These are phyloP conservation scores for Amphipyra berbera DNA, from an alignment of 2,888 invertebrate genomes.

Conservation along the genomic window DNA sequence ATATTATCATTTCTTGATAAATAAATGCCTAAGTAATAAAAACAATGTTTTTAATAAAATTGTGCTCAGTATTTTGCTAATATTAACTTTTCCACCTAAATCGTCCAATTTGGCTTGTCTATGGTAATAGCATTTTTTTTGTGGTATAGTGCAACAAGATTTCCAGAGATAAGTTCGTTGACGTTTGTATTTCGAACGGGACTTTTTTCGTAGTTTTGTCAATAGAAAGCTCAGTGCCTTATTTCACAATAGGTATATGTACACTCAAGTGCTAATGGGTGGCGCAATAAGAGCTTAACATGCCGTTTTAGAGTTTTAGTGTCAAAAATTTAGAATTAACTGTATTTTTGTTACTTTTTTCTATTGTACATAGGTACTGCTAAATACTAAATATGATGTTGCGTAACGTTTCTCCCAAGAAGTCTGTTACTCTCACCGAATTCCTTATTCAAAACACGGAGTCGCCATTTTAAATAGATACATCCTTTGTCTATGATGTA, in stretches of 20 bases:
- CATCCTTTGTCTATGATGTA: slow-evolving; percentile 56
- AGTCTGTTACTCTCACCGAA: slow-evolving; percentile 47
- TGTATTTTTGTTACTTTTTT: slow-evolving; percentile 8
- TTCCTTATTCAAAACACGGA: slow-evolving; percentile 45
- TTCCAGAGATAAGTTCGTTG: slow-evolving; percentile 21
- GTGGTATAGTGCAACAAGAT: neutral
- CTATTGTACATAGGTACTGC: too few relatives aligned
- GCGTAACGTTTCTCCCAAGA: slow-evolving; percentile 8
- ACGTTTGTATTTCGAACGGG: slow-evolving; percentile 22
- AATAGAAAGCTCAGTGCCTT: slow-evolving; percentile 20
- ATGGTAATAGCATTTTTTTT: neutral
- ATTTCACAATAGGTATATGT: slow-evolving; percentile 21
- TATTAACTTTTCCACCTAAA: neutral
- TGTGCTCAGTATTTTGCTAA: too few relatives aligned
- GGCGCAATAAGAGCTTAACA: slow-evolving; percentile 1
- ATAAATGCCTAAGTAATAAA: too few relatives aligned
- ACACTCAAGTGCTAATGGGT: slow-evolving; percentile 7
- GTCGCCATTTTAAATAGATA: slow-evolving; percentile 46
- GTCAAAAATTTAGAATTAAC: neutral
- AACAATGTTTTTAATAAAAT: too few relatives aligned
- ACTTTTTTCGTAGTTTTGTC: slow-evolving; percentile 19
- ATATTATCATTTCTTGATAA: too few relatives aligned
- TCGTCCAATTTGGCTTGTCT: neutral
- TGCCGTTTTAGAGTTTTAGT: slow-evolving; percentile 7
- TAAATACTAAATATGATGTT: neutral